These are phyloP conservation scores for Cheilosia urbana DNA, from an alignment of 2,888 invertebrate genomes.

Conservation along the genomic window DNA sequence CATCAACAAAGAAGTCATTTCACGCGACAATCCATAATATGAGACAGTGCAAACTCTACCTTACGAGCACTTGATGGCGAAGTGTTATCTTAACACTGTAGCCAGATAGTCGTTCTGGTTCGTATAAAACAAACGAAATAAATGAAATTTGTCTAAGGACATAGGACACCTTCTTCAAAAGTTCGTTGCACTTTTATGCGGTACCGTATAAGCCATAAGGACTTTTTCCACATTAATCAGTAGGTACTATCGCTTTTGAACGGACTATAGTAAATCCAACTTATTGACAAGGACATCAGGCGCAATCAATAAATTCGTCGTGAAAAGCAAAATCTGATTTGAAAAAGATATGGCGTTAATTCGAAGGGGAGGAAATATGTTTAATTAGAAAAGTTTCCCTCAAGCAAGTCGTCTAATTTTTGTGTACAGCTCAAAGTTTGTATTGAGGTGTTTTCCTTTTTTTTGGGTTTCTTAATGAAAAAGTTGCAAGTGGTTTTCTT, in stretches of 20 bases:
- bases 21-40: conserved; percentile 43
- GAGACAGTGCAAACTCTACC: conserved; percentile 27
- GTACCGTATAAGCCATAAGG: conserved; percentile 5
- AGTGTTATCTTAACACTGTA: conserved; percentile 42
- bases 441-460: background rate
- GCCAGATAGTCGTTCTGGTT: background rate
- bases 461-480: background rate
- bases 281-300: background rate
- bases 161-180: conserved; percentile 19
- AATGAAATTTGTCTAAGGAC: conserved; percentile 28
- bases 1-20: conserved; percentile 27
- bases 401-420: conserved; percentile 14
- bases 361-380: conserved; percentile 8
- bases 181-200: conserved; percentile 30
- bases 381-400: conserved; percentile 60
- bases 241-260: background rate
- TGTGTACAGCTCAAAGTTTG: conserved; percentile 7
- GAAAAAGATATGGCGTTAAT: conserved; percentile 21
- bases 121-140: background rate
- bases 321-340: background rate
- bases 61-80: background rate
- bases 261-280: background rate
- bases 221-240: background rate
- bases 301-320: conserved; percentile 18
- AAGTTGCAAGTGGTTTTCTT: conserved; percentile 48